Evolutionary conservation across 2,113 vertebrate genomes (phyloP).

Genomic region (Acrocephalus arundinaceus): DNA sequence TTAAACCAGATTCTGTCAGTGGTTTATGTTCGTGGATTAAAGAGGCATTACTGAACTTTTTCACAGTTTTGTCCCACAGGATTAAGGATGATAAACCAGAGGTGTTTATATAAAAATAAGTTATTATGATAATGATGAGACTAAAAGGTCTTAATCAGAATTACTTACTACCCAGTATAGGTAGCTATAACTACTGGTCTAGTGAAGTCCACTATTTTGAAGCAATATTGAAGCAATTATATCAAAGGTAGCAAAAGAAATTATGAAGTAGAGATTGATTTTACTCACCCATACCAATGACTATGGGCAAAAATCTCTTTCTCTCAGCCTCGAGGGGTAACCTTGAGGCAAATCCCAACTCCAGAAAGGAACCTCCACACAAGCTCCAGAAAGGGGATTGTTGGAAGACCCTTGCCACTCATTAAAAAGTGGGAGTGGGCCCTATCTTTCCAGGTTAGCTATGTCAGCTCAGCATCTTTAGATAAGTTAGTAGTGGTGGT

Average conservation of each 20-base stretch:
- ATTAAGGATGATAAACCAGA: not conserved
- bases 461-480: not conserved
- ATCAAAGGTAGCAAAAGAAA: not conserved
- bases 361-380: not conserved
- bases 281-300: not conserved
- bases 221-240: not conserved
- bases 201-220: not conserved
- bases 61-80: not conserved
- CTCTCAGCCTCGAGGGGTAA: rapidly evolving
- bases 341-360: not conserved
- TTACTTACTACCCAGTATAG: not conserved
- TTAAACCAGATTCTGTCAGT: rapidly evolving
- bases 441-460: not conserved
- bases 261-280: not conserved
- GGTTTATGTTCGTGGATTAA: not conserved
- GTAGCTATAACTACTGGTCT: not conserved
- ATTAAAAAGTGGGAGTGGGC: not conserved
- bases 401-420: not conserved
- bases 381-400: not conserved
- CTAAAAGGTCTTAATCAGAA: not conserved
- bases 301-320: not conserved
- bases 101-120: not conserved
- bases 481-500: not conserved
- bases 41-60: not conserved
- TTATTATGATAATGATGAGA: not conserved